Percentiles rank a stretch among this genome's conserved stretches.
phyloP scores from a whole-genome alignment of 2,113 vertebrate species.

The Athene noctua region DNA sequence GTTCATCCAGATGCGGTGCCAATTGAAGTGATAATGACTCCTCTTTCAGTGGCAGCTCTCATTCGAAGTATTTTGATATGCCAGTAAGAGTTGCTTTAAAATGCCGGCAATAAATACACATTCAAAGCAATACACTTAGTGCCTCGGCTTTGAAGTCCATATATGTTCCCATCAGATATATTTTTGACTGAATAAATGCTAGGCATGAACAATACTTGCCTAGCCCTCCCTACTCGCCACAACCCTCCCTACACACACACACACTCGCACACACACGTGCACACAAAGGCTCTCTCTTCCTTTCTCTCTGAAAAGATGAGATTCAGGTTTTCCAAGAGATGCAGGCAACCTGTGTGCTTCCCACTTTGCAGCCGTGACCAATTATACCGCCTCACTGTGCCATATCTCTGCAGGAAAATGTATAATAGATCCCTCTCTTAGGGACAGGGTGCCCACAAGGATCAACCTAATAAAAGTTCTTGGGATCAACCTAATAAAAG shows the following conservation, averaged over 20 bases:
- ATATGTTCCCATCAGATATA: neutral
- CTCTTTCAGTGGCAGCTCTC: neutral
- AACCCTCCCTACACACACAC: neutral
- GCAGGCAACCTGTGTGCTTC: neutral
- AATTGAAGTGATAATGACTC: neutral
- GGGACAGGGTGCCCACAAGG: neutral
- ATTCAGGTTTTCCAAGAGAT: neutral
- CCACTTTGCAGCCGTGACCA: neutral
- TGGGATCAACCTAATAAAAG: neutral
- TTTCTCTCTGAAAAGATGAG: neutral
- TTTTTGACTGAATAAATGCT: neutral
- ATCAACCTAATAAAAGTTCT: neutral
- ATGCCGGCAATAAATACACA: neutral
- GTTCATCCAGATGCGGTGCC: neutral
- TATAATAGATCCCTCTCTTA: neutral
- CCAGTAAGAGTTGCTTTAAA: neutral
- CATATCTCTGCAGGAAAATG: neutral
- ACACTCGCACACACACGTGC: no score
- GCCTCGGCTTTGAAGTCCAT: neutral
- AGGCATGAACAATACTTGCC: neutral
- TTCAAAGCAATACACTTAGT: neutral
- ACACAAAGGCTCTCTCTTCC: accelerated
- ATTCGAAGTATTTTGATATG: neutral
- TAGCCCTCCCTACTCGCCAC: neutral
- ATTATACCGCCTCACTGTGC: neutral